Evolutionary conservation across 1,140 invertebrate genomes (phyloP).

Genomic region (Danaus plexippus): DNA sequence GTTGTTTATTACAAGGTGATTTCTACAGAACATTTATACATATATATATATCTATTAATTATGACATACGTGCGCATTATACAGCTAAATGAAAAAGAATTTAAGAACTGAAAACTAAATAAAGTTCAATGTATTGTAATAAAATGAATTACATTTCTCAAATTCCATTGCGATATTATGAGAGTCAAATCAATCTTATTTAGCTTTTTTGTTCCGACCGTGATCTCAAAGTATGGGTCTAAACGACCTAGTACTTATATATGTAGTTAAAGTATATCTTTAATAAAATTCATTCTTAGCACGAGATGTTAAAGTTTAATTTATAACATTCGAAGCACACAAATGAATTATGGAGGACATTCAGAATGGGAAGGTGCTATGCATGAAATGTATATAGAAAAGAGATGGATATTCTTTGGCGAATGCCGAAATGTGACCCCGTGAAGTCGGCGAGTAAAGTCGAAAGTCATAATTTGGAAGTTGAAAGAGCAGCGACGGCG

Average conservation of each 20-base stretch:
- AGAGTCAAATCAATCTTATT: slow-evolving; percentile 51
- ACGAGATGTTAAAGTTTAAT: slow-evolving; percentile 42
- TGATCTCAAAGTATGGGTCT: slow-evolving; percentile 60
- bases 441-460: slow-evolving; percentile 46
- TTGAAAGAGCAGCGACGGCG: slow-evolving; percentile 62
- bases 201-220: slow-evolving; percentile 52
- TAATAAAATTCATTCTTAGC: slow-evolving; percentile 32
- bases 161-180: slow-evolving; percentile 40
- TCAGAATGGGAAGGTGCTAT: slow-evolving; percentile 51
- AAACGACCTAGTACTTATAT: slow-evolving; percentile 38
- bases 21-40: background rate
- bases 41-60: background rate
- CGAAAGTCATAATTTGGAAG: slow-evolving; percentile 66
- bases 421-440: slow-evolving; percentile 68
- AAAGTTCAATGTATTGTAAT: slow-evolving; percentile 43
- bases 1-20: background rate
- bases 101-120: slow-evolving; percentile 11
- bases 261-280: slow-evolving; percentile 29
- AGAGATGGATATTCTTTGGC: slow-evolving; percentile 46
- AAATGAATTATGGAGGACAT: slow-evolving; percentile 33
- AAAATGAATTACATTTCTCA: slow-evolving; percentile 65
- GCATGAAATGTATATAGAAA: slow-evolving; percentile 26
- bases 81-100: slow-evolving; percentile 3
- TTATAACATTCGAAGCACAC: slow-evolving; percentile 26
- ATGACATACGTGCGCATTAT: background rate